phyloP scores from a whole-genome alignment of 2,888 invertebrate genomes.

The Hypolimnas misippus region DNA sequence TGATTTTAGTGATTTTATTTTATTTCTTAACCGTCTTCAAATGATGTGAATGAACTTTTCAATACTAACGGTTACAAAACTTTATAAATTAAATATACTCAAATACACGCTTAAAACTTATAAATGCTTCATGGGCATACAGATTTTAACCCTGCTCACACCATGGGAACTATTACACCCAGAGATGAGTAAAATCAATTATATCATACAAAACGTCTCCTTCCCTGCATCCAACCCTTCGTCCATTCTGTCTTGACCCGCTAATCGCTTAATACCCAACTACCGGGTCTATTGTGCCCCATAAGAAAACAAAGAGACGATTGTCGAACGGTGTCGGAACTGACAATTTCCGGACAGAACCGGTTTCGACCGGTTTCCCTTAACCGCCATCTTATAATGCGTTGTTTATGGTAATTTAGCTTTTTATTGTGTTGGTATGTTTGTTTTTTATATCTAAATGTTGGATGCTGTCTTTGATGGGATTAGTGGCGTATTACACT shows the following conservation, averaged over 20 bases:
- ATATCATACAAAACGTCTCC: conserved; percentile 55
- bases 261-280: conserved; percentile 66
- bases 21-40: no score
- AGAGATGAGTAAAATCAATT: conserved; percentile 42
- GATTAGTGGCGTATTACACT: conserved; percentile 56
- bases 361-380: conserved; percentile 65
- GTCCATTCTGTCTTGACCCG: conserved; percentile 56
- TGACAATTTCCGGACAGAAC: conserved; percentile 71
- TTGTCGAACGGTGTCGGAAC: conserved; percentile 74
- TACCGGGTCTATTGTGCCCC: conserved; percentile 58
- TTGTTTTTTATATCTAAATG: conserved; percentile 55
- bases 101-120: neutral
- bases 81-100: neutral
- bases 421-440: conserved; percentile 66
- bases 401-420: conserved; percentile 83
- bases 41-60: no score
- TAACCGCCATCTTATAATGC: conserved; percentile 71
- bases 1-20: no score
- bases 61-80: no score
- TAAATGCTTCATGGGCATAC: neutral
- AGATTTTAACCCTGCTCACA: conserved; percentile 9
- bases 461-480: conserved; percentile 66
- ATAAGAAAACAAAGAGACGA: conserved; percentile 64
- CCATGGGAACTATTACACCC: conserved; percentile 37
- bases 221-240: conserved; percentile 51